Conservation (phyloP, 2,797 vertebrate genomes). For the Centropyge bicolor region DNA sequence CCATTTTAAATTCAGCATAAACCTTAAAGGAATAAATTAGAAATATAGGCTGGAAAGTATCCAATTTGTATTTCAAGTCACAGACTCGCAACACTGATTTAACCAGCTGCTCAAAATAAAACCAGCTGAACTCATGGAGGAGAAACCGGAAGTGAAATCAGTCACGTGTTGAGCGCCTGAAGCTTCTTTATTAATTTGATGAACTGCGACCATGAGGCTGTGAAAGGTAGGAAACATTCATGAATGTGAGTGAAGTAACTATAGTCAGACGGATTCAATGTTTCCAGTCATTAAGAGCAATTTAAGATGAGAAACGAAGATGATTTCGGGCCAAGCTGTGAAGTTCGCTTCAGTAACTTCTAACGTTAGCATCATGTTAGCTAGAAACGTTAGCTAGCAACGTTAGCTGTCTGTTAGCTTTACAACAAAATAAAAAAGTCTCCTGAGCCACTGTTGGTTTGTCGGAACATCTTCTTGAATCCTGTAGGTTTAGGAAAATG, state of each 20-base stretch:
- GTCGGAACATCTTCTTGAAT: no score
- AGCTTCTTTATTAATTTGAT: neutral
- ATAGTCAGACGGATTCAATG: accelerated
- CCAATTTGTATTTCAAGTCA: no score
- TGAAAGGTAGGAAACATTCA: neutral
- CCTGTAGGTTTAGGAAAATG: neutral
- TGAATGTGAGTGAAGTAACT: accelerated
- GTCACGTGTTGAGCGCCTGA: neutral
- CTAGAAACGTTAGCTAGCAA: neutral
- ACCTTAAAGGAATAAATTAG: neutral
- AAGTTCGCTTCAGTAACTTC: neutral
- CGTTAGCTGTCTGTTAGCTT: neutral
- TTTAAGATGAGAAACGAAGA: neutral
- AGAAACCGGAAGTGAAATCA: conserved; percentile 16
- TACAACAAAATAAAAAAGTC: neutral
- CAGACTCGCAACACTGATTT: no score
- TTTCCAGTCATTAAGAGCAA: no score
- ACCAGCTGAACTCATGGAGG: no score
- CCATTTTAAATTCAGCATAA: neutral
- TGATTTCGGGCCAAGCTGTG: accelerated
- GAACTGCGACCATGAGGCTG: neutral
- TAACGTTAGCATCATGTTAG: neutral
- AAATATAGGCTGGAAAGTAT: no score
- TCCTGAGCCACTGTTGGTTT: neutral
- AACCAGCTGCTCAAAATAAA: no score